Conservation (phyloP, 2,888 invertebrate genomes). For the Erpobdella octoculata region DNA sequence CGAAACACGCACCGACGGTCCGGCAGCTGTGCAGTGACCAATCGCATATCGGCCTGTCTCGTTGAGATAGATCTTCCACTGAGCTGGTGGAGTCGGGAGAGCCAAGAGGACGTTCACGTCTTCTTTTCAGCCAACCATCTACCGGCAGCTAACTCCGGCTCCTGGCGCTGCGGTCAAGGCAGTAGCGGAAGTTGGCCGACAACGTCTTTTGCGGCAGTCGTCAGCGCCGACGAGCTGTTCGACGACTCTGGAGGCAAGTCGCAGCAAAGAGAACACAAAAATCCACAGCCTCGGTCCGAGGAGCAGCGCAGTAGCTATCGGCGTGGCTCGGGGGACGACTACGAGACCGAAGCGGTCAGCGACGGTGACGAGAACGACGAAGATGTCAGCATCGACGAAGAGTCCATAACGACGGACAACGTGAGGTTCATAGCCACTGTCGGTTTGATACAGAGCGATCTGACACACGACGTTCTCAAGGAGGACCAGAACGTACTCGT, state of each 20-base stretch:
- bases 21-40: slow-evolving; percentile 12
- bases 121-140: slow-evolving; percentile 14
- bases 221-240: slow-evolving; percentile 3
- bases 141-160: not conserved
- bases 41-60: slow-evolving; percentile 20
- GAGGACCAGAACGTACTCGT: slow-evolving; percentile 76
- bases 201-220: not conserved
- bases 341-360: too few species aligned
- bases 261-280: too few species aligned
- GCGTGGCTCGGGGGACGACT: not conserved
- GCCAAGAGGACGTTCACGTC: slow-evolving; percentile 17
- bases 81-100: slow-evolving; percentile 18
- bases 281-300: not conserved
- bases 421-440: slow-evolving; percentile 33
- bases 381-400: not conserved
- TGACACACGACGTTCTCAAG: slow-evolving; percentile 68
- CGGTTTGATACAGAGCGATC: slow-evolving; percentile 34
- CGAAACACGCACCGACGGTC: not conserved
- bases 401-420: not conserved
- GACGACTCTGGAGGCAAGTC: too few species aligned
- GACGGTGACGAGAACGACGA: not conserved
- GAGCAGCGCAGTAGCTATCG: too few species aligned
- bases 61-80: slow-evolving; percentile 12
- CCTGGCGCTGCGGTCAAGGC: not conserved
- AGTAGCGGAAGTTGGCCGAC: not conserved